Conservation (phyloP, 2,888 invertebrate species). For the Stegana nigrithorax region DNA sequence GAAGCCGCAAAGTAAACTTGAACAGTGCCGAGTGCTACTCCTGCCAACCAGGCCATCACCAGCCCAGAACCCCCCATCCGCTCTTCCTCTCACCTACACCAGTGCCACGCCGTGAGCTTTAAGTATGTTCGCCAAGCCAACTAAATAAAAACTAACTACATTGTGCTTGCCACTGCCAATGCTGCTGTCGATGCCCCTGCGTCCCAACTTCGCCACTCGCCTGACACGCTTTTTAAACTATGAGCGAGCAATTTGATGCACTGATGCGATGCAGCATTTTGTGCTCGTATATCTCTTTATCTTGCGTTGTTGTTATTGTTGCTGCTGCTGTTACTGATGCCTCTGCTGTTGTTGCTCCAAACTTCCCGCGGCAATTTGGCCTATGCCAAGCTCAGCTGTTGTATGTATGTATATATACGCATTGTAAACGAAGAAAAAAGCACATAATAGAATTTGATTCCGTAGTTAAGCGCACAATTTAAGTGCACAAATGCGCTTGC, state of each 20-base stretch:
- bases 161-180: neutral
- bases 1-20: constrained; percentile 16
- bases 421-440: neutral
- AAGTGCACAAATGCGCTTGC: constrained; percentile 43
- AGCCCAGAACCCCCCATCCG: too few species aligned
- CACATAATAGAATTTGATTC: constrained; percentile 51
- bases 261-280: neutral
- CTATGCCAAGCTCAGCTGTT: constrained; percentile 12
- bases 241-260: too few species aligned
- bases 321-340: too few species aligned
- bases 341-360: too few species aligned
- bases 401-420: too few species aligned
- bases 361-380: constrained; percentile 12
- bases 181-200: too few species aligned
- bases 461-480: constrained; percentile 45
- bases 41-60: too few species aligned
- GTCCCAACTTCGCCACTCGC: too few species aligned
- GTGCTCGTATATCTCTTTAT: neutral
- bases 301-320: neutral
- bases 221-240: constrained; percentile 15
- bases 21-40: neutral
- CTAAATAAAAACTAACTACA: constrained; percentile 5
- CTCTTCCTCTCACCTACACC: too few species aligned
- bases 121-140: too few species aligned
- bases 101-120: too few species aligned